Conservation (phyloP, 1,140 invertebrate genomes). For the Antheraea mylitta region DNA sequence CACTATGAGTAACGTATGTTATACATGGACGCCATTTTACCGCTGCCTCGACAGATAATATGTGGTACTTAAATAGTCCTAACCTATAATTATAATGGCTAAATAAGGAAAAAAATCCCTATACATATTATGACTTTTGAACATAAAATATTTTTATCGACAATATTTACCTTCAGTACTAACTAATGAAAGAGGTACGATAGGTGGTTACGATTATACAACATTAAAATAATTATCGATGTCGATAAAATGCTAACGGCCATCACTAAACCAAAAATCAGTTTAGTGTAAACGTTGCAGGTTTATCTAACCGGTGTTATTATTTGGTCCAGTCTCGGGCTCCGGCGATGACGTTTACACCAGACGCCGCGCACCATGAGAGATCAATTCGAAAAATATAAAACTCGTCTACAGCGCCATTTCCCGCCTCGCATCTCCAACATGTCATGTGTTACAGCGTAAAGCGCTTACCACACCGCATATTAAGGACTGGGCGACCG, state of each 20-base stretch:
- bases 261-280: conserved; percentile 24
- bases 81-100: no score
- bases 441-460: conserved; percentile 9
- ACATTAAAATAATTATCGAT: conserved; percentile 19
- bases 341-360: conserved; percentile 41
- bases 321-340: conserved; percentile 31
- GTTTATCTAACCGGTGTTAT: conserved; percentile 52
- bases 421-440: conserved; percentile 5
- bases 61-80: no score
- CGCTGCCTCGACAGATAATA: no score
- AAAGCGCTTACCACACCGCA: not conserved
- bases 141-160: no score
- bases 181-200: no score
- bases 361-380: conserved; percentile 24
- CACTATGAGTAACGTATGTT: no score
- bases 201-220: no score
- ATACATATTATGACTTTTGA: no score
- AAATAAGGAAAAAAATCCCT: no score
- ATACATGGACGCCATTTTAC: no score
- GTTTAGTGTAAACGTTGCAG: conserved; percentile 43
- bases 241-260: conserved; percentile 18
- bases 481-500: not conserved
- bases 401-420: conserved; percentile 23
- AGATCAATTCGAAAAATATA: conserved; percentile 52
- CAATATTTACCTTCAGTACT: no score